These are phyloP conservation scores for Phrynocephalus vlangalii DNA, from an alignment of 2,797 vertebrate species.

Conservation along the genomic window DNA sequence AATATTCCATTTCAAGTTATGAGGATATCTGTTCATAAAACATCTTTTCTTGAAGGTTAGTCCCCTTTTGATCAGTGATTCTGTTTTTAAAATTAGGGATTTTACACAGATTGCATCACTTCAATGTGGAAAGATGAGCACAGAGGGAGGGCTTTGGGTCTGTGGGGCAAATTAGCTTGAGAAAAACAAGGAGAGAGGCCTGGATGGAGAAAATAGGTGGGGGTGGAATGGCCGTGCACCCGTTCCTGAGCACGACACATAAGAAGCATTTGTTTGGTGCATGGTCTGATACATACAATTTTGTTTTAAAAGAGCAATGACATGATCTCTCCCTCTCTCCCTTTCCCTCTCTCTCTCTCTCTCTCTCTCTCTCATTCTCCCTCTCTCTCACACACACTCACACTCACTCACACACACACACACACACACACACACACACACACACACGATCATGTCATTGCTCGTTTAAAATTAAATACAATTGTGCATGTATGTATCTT, in stretches of 20 bases:
- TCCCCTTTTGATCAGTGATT: background rate
- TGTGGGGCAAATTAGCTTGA: background rate
- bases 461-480: no score
- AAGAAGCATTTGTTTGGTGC: background rate
- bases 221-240: background rate
- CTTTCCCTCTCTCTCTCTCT: no score
- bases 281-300: background rate
- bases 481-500: no score
- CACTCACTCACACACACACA: no score
- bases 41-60: background rate
- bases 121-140: background rate
- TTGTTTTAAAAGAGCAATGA: background rate
- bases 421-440: no score
- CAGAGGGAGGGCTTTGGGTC: background rate
- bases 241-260: background rate
- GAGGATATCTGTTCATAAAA: background rate
- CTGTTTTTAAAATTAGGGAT: background rate
- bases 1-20: slow-evolving; percentile 14
- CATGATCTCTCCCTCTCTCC: background rate
- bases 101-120: background rate
- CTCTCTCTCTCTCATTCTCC: no score
- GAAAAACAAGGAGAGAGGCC: background rate
- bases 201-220: background rate
- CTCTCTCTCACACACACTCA: no score
- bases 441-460: no score